Conservation (phyloP, 2,888 invertebrate genomes). For the Ornithoptera alexandrae region DNA sequence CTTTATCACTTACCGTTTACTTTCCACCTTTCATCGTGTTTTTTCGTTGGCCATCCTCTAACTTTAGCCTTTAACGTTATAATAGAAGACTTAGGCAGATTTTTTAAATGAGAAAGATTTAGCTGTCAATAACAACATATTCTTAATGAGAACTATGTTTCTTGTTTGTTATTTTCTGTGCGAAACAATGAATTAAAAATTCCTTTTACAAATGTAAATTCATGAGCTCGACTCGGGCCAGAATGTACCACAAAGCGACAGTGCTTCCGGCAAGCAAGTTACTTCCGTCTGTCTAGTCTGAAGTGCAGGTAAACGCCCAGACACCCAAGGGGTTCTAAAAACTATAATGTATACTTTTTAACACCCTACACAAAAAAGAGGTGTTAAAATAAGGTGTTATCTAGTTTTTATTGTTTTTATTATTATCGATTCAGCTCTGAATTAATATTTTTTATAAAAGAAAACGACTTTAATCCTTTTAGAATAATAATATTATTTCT, state of each 20-base stretch:
- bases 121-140: not conserved
- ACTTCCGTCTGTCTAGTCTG: constrained; percentile 18
- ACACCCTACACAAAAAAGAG: not conserved
- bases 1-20: too few species aligned
- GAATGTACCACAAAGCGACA: constrained; percentile 6
- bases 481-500: too few species aligned
- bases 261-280: constrained; percentile 7
- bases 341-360: not conserved
- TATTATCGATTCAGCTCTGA: not conserved
- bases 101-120: not conserved
- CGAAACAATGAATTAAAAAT: constrained; percentile 5
- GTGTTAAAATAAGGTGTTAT: not conserved
- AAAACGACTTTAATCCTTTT: too few species aligned
- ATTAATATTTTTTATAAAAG: too few species aligned
- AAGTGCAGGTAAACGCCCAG: constrained; percentile 21
- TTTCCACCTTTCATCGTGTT: too few species aligned
- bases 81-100: too few species aligned
- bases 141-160: not conserved
- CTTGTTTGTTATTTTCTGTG: not conserved
- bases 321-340: not conserved
- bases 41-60: too few species aligned
- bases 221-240: constrained; percentile 13
- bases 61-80: too few species aligned
- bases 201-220: constrained; percentile 19
- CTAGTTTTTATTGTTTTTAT: not conserved